Evolutionary conservation across 2,888 invertebrate species (phyloP).

Genomic region (Sipunculus nudus): DNA sequence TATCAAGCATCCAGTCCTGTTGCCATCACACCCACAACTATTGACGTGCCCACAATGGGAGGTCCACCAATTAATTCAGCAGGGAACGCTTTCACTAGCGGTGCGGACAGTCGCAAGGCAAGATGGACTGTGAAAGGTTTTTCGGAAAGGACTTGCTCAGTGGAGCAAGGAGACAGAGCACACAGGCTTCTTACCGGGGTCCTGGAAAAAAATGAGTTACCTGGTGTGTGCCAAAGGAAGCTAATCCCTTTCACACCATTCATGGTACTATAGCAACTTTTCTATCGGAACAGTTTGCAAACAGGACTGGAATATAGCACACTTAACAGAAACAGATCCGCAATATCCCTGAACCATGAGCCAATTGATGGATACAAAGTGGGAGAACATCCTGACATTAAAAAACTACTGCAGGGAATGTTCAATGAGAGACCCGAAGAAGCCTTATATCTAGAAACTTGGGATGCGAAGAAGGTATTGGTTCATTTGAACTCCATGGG

Average conservation of each 20-base stretch:
- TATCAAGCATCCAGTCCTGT: background rate
- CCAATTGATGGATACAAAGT: background rate
- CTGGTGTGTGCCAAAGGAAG: background rate
- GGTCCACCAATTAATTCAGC: too few relatives aligned
- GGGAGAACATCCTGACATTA: background rate
- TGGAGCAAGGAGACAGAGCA: background rate
- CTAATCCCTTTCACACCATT: background rate
- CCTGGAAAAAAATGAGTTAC: constrained; percentile 3
- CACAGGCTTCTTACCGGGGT: background rate
- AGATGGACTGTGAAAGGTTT: background rate
- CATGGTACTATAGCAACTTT: background rate
- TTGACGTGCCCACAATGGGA: too few relatives aligned
- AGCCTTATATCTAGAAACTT: background rate
- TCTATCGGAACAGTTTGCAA: background rate
- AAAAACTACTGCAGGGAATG: background rate
- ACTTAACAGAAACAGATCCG: background rate
- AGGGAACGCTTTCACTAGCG: background rate
- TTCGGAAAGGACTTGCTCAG: background rate
- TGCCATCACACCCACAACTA: background rate
- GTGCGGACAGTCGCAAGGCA: background rate
- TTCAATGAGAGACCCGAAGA: background rate
- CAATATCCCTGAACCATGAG: background rate
- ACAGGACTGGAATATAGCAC: background rate
- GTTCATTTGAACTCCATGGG: background rate
- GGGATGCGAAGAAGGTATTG: background rate